Base-by-base conservation (phyloP, 2,797 vertebrate species). In the Heliangelus exortis region DNA sequence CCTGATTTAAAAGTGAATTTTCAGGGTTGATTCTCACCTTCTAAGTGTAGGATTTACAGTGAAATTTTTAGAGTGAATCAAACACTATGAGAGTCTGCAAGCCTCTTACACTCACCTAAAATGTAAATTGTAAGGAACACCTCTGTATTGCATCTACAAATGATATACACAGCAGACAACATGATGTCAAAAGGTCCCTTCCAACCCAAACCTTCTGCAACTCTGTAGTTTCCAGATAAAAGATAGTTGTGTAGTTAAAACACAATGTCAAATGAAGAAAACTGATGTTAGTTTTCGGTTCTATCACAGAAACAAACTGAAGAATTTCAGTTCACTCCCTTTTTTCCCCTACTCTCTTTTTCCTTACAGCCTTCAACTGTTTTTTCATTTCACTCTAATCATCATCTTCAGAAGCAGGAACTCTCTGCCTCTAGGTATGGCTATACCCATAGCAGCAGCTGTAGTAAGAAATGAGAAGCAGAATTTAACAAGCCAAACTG, bases 291-390 rank as follows among this genome's bases (percentile, higher is more conserved):
- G n/a, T 36, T 83, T 73, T 39, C 55, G 15, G 10, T 71, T 78
- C 26, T 26, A 12, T 13, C 22, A 87, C 9, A 89, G 36, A 63
- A 89, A 78, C 5, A 43, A 13, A 48, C 4, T 34, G 12, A 73
- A 66, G 16, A 87, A 67, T 82, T 63, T 84, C 33, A 58, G 22
- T 54, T 55, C 31, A 50, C 10, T 26, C 5, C 54, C 11, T 26
- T 39, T 45, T 33, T 9, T 14, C 39, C 39, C 39, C 39, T 29
- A 50, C 10, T 26, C 5, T 58, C 10, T 29, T 39, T 45, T 33
- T 9, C 18, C 45, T 78, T 50, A 15, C 33, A 72, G 47, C 4
- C 9, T 82, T 75, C 0, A 0, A 48, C 11, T 48, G 9, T 5
- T 63, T 75, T 65, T 84, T 11, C 28, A 16, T 75, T 72, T 71